phyloP scores from a whole-genome alignment of 2,113 vertebrate species.

The Promerops cafer region DNA sequence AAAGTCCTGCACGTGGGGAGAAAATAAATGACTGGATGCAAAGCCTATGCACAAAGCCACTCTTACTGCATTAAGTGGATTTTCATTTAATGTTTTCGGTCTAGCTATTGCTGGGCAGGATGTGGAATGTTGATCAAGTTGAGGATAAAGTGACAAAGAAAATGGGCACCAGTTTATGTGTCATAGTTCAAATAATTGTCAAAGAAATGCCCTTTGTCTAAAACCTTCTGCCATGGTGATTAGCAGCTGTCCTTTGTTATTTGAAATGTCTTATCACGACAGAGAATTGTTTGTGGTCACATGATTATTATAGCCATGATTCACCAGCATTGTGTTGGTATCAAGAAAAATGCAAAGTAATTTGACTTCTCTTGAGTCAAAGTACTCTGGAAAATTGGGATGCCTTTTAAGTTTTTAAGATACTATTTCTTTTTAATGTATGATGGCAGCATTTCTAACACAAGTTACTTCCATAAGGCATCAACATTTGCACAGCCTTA shows the following conservation, averaged over 20 bases:
- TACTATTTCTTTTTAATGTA: background rate
- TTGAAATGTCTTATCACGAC: background rate
- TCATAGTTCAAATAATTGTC: background rate
- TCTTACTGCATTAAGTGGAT: background rate
- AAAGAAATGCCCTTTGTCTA: background rate
- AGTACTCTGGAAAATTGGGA: background rate
- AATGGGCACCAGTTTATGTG: background rate
- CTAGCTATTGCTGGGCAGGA: background rate
- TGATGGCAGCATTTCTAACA: background rate
- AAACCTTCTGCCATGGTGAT: background rate
- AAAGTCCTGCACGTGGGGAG: background rate
- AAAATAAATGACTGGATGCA: background rate
- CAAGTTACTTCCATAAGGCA: background rate
- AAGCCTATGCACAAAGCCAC: background rate
- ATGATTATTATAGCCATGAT: accelerated
- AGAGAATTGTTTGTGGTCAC: background rate
- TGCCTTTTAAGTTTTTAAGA: background rate
- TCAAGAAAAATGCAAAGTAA: background rate
- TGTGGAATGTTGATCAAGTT: background rate
- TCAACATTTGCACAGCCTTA: background rate
- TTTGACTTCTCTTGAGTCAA: background rate
- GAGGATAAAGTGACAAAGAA: background rate
- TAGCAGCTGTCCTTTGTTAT: background rate
- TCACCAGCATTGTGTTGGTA: background rate
- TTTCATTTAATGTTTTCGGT: background rate